phyloP scores from a whole-genome alignment of 2,888 invertebrate genomes.

The Dolichopus griseipennis region DNA sequence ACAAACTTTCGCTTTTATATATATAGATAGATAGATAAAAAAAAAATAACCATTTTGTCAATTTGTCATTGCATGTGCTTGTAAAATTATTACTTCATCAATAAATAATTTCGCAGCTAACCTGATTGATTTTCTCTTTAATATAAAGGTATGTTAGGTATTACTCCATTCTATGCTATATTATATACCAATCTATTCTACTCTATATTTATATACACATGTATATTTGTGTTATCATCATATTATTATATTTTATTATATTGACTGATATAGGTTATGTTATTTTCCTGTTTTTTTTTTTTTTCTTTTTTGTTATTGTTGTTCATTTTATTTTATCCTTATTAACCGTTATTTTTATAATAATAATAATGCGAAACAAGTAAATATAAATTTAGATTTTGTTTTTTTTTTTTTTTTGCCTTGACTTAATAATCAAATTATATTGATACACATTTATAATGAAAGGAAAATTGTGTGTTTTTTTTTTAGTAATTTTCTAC shows the following conservation, averaged over 20 bases:
- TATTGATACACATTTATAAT: not conserved
- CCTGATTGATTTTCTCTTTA: not conserved
- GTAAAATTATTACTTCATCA: slow-evolving; percentile 4
- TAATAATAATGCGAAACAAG: not conserved
- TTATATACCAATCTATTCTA: no score
- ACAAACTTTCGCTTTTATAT: no score
- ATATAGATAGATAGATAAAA: not conserved
- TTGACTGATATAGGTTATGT: no score
- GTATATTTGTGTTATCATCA: no score
- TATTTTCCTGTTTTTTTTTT: no score
- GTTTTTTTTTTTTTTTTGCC: no score
- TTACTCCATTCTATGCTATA: not conserved
- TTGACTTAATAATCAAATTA: slow-evolving; percentile 4
- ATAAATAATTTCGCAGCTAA: slow-evolving; percentile 4
- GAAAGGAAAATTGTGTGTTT: no score
- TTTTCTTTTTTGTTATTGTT: not conserved
- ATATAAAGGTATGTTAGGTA: not conserved
- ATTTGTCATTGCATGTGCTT: not conserved
- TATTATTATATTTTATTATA: no score
- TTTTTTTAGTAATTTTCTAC: no score
- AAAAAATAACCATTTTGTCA: not conserved
- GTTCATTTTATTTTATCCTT: not conserved
- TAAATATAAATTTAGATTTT: not conserved
- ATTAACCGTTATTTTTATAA: not conserved
- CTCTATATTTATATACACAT: no score